These are phyloP conservation scores for Amphimedon queenslandica DNA, from an alignment of 37 sponge, comb jelly and placozoan species.

Conservation along the genomic window DNA sequence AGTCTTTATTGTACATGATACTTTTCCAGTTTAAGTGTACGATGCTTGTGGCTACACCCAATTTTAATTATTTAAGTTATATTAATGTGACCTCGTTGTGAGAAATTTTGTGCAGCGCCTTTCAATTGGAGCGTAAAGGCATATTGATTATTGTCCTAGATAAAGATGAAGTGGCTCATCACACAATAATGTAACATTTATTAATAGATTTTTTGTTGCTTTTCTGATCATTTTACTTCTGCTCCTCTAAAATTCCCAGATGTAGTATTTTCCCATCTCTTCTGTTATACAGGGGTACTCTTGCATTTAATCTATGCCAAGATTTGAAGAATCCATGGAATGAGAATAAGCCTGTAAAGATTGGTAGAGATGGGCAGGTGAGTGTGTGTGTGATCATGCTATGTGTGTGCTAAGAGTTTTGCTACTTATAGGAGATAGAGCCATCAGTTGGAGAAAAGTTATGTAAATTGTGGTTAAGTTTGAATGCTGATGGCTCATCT, in stretches of 20 bases:
- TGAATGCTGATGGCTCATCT: conserved; percentile 18
- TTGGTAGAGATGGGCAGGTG: conserved; percentile 94
- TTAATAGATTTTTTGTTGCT: no score
- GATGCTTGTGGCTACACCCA: neutral
- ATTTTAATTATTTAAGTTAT: neutral
- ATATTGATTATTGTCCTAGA: no score
- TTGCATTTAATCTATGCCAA: conserved; percentile 69
- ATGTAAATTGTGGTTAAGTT: conserved; percentile 69
- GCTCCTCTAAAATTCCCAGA: no score
- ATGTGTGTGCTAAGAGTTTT: neutral
- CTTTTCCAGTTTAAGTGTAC: neutral
- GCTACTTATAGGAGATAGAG: conserved; percentile 64
- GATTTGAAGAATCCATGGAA: conserved; percentile 98
- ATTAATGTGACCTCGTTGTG: neutral
- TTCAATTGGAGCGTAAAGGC: no score
- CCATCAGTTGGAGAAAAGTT: conserved; percentile 83
- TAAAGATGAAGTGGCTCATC: no score
- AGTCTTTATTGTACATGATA: neutral
- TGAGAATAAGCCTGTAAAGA: conserved; percentile 96
- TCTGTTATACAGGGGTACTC: conserved; percentile 64
- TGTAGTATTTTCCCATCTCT: no score
- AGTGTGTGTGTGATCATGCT: no score
- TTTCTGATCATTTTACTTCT: no score
- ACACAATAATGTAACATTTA: no score
- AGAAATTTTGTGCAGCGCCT: no score